These are phyloP conservation scores for Gambusia yucatana DNA, from an alignment of 2,797 vertebrate genomes.

Conservation along the genomic window DNA sequence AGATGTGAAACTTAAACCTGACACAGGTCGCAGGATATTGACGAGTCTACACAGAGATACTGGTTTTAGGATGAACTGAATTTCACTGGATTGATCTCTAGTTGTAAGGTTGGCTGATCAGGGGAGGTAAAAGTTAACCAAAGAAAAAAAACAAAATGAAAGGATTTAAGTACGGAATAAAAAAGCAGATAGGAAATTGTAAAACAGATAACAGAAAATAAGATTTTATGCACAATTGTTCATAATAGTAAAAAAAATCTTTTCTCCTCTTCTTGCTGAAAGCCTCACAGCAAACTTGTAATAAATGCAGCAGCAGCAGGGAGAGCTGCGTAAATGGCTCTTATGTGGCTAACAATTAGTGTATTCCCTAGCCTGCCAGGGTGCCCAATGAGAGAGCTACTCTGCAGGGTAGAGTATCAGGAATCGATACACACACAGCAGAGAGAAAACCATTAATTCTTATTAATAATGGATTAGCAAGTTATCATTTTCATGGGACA, in stretches of 20 bases:
- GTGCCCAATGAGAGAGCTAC: constrained; percentile 69
- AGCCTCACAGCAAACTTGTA: constrained; percentile 48
- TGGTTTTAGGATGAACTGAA: constrained; percentile 30
- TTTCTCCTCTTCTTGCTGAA: constrained; percentile 25
- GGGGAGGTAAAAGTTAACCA: not conserved
- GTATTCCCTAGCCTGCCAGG: constrained; percentile 71
- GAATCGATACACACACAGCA: constrained; percentile 76
- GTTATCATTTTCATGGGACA: constrained; percentile 81
- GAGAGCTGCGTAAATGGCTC: constrained; percentile 64
- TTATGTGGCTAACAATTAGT: constrained; percentile 74
- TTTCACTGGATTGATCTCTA: constrained; percentile 30
- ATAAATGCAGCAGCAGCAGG: constrained; percentile 62
- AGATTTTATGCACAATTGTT: not conserved
- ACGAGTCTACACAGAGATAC: constrained; percentile 52
- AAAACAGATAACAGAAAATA: not conserved
- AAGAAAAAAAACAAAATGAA: constrained; percentile 3
- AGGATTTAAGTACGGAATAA: constrained; percentile 8
- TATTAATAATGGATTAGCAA: constrained; percentile 86
- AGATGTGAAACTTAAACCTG: constrained; percentile 43
- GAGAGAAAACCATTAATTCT: constrained; percentile 81
- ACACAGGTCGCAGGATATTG: constrained; percentile 35
- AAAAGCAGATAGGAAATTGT: constrained; percentile 1
- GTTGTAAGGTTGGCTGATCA: constrained; percentile 39
- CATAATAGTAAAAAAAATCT: not conserved
- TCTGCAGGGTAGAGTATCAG: constrained; percentile 74